Evolutionary conservation across 2,113 vertebrate species (phyloP).

Genomic region (Passer domesticus): DNA sequence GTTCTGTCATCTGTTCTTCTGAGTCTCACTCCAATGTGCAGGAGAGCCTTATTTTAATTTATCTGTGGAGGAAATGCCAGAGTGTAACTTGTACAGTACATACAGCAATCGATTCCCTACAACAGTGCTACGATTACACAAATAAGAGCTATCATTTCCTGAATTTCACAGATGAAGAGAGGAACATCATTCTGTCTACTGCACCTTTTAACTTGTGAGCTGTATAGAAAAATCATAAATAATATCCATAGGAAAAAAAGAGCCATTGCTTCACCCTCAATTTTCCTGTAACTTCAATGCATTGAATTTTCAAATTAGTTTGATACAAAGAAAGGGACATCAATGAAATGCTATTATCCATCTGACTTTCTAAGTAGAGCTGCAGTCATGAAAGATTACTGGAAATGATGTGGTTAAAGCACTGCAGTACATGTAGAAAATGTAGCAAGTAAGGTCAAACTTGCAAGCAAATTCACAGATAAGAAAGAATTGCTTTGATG

Average conservation of each 20-base stretch:
- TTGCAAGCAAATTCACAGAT: slow-evolving; percentile 42
- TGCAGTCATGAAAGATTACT: background rate
- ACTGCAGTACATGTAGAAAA: background rate
- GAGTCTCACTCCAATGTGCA: background rate
- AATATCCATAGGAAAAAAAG: background rate
- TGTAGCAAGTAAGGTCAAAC: slow-evolving; percentile 41
- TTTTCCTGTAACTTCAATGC: background rate
- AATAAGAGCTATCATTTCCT: background rate
- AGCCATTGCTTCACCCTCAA: background rate
- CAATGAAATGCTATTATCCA: background rate
- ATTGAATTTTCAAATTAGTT: slow-evolving; percentile 6
- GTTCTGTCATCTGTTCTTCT: background rate
- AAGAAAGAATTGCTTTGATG: slow-evolving; percentile 55
- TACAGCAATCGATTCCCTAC: background rate
- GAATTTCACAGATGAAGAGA: background rate
- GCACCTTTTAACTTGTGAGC: background rate
- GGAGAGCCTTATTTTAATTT: background rate
- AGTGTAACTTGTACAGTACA: background rate
- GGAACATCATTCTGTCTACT: background rate
- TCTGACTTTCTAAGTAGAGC: slow-evolving; percentile 11
- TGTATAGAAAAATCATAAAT: background rate
- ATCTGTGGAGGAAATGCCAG: background rate
- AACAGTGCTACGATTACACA: background rate
- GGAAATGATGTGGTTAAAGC: slow-evolving; percentile 22
- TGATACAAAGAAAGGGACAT: background rate